A percentile compares a stretch with the other conserved stretches of the same genome.
Conservation (phyloP, 2,113 vertebrate species). For the Carassius carassius region DNA sequence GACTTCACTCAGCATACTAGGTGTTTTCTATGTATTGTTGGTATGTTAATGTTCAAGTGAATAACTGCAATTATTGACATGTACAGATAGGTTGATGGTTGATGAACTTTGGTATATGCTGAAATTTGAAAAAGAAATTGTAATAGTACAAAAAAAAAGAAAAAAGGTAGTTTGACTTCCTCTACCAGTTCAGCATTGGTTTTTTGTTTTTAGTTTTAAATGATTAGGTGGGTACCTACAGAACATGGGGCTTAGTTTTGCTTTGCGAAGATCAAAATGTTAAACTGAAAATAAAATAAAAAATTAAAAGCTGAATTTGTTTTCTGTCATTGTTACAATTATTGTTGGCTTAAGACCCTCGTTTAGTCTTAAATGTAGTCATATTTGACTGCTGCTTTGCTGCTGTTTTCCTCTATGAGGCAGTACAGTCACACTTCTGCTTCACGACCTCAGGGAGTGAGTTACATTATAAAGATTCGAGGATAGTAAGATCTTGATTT, state of each 20-base stretch:
- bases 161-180: background rate
- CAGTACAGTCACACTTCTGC: constrained; percentile 2
- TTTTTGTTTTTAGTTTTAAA: background rate
- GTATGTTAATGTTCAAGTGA: constrained; percentile 38
- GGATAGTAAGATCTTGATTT: background rate
- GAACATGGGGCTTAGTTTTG: constrained; percentile 46
- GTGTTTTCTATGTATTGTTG: constrained; percentile 37
- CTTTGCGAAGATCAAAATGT: constrained; percentile 54
- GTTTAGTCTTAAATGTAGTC: background rate
- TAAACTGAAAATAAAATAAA: constrained; percentile 53
- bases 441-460: background rate
- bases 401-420: constrained; percentile 17
- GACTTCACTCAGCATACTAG: constrained; percentile 23
- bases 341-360: background rate
- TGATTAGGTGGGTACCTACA: constrained; percentile 18
- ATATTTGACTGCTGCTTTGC: background rate
- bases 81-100: constrained; percentile 13
- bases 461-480: background rate
- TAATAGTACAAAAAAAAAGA: constrained; percentile 11
- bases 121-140: constrained; percentile 17
- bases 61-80: constrained; percentile 18
- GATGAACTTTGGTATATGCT: constrained; percentile 28
- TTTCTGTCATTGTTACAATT: background rate
- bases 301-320: constrained; percentile 23
- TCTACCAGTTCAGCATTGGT: background rate